These are phyloP conservation scores for Teleogryllus oceanicus DNA, from an alignment of 2,888 invertebrate species.

Conservation along the genomic window DNA sequence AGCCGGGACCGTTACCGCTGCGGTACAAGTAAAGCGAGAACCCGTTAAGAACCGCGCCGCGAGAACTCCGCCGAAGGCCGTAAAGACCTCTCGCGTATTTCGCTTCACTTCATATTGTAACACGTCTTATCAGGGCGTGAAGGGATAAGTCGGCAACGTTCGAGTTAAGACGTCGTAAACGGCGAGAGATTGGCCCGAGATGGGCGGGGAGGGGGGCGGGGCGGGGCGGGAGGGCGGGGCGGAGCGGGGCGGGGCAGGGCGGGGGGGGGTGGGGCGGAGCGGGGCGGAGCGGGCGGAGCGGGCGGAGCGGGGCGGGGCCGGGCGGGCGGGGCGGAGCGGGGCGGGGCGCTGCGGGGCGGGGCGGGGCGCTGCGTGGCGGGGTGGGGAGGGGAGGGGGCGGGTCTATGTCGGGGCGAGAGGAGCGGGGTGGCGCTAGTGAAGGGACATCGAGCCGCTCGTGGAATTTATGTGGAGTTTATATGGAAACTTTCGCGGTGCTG, in stretches of 20 bases:
- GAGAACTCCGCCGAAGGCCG: not conserved
- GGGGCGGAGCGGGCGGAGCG: too few relatives aligned
- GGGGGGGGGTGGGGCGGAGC: too few relatives aligned
- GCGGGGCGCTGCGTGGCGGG: not conserved
- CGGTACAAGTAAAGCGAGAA: not conserved
- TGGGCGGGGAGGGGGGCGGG: not conserved
- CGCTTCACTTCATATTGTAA: not conserved
- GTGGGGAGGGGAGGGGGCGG: not conserved
- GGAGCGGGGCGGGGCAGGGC: too few relatives aligned
- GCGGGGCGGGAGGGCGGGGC: too few relatives aligned
- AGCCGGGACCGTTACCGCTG: not conserved
- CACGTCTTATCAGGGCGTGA: not conserved
- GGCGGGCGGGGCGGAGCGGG: not conserved
- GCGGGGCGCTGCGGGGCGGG: not conserved
- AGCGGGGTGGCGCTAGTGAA: too few relatives aligned
- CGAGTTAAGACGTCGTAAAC: constrained; percentile 9
- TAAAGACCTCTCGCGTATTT: not conserved
- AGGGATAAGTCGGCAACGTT: not conserved
- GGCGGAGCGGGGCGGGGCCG: too few relatives aligned
- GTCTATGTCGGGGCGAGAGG: not conserved
- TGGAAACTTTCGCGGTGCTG: too few relatives aligned
- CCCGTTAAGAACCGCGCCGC: not conserved
- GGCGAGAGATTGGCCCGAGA: not conserved
- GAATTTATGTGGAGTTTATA: too few relatives aligned
- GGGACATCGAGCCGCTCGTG: too few relatives aligned